Conservation (phyloP, 1,140 invertebrate genomes). For the Saxidomus purpurata region DNA sequence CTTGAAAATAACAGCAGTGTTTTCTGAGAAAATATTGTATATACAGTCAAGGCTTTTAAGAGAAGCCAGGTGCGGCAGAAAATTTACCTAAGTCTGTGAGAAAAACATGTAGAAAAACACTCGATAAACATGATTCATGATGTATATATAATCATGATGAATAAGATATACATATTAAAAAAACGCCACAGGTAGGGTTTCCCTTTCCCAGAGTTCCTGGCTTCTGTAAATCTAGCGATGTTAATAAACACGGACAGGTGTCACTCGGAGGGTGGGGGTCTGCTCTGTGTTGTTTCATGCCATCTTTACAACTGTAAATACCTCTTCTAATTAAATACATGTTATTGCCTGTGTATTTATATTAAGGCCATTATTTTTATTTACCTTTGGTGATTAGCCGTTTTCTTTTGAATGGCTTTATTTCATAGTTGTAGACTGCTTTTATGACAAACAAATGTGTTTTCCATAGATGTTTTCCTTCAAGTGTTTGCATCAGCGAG, state of each 20-base stretch:
- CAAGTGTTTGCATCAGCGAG: not conserved
- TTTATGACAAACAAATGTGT: constrained; percentile 1
- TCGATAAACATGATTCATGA: constrained; percentile 36
- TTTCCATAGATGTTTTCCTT: constrained; percentile 3
- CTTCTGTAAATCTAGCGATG: constrained; percentile 19
- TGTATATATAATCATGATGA: constrained; percentile 39
- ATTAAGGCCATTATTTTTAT: constrained; percentile 37
- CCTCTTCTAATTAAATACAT: constrained; percentile 55
- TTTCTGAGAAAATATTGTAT: not conserved
- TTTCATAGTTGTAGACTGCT: not conserved
- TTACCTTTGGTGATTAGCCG: constrained; percentile 31
- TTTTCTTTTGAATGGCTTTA: constrained; percentile 12
- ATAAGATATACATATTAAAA: constrained; percentile 13
- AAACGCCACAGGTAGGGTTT: constrained; percentile 23
- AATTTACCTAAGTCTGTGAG: constrained; percentile 39
- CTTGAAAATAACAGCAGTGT: not conserved
- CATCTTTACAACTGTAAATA: constrained; percentile 39
- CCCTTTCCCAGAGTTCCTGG: constrained; percentile 42
- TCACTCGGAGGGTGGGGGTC: constrained; percentile 43
- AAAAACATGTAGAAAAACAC: constrained; percentile 44
- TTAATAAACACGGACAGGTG: constrained; percentile 59
- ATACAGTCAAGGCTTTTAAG: not conserved
- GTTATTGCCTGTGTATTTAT: constrained; percentile 55
- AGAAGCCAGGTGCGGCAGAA: constrained; percentile 10
- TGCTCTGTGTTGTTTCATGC: constrained; percentile 39